Evolutionary conservation across 2,888 invertebrate species (phyloP).

Genomic region (Ptychoptera albimana): DNA sequence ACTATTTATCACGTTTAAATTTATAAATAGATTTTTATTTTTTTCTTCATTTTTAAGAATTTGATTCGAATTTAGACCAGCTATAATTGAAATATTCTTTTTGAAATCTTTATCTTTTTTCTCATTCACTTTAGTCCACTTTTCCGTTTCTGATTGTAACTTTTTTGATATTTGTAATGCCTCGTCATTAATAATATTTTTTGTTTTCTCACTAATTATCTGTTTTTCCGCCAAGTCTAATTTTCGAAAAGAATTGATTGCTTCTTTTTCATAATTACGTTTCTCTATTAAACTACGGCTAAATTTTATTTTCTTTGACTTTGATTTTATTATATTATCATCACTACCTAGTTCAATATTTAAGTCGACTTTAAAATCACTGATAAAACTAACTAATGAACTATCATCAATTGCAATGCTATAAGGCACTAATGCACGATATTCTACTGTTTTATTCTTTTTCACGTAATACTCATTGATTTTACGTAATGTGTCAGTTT

Average conservation of each 20-base stretch:
- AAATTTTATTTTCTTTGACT: slow-evolving; percentile 4
- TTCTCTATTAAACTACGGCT: slow-evolving; percentile 18
- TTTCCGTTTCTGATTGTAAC: slow-evolving; percentile 17
- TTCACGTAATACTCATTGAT: slow-evolving; percentile 50
- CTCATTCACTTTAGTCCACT: slow-evolving; percentile 28
- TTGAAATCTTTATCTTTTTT: slow-evolving; percentile 29
- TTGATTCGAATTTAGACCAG: slow-evolving; percentile 21
- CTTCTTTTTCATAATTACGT: slow-evolving; percentile 25
- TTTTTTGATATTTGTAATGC: slow-evolving; percentile 11
- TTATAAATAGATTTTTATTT: slow-evolving; percentile 30
- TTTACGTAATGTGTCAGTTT: slow-evolving; percentile 42
- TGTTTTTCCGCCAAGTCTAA: slow-evolving; percentile 17
- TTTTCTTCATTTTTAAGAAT: slow-evolving; percentile 34
- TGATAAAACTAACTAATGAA: slow-evolving; percentile 27
- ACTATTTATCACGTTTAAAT: slow-evolving; percentile 15
- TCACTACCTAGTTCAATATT: slow-evolving; percentile 13
- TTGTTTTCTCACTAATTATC: slow-evolving; percentile 6
- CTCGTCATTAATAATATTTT: slow-evolving; percentile 10
- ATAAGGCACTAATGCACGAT: slow-evolving; percentile 51
- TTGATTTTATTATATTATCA: slow-evolving; percentile 25
- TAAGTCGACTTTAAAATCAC: slow-evolving; percentile 34
- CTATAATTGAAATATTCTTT: background rate
- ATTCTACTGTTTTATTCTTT: slow-evolving; percentile 40
- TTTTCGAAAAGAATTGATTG: slow-evolving; percentile 21
- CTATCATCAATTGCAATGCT: slow-evolving; percentile 45